Base-by-base conservation (phyloP, 2,888 invertebrate species). In the Noctuana brunneofusca region DNA sequence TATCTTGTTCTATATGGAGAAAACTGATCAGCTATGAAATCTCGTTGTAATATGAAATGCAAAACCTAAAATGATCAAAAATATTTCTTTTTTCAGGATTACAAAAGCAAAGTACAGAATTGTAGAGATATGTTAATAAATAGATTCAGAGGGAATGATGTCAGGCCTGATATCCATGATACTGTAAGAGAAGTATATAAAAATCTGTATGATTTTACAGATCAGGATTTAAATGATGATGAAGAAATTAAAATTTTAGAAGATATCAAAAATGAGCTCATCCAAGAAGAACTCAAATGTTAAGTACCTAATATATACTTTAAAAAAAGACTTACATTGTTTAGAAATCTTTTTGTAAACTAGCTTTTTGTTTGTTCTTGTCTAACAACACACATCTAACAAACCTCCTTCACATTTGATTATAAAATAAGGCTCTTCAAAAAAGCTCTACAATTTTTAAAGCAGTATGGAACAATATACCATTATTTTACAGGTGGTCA, bases 241-340 rank as follows among this genome's bases (percentile, higher is more conserved):
- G 85, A 90, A 70, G 90, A 90, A 75, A 68, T 73, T 62, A 73
- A 83, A 64, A 62, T 86, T 4, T 68, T 88, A 43, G 81, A 86
- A 65, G 84, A 85, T 72, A 76, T 91, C 49, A 83, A 82, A 75
- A 78, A 79, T 68, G 89, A 91, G 70, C 76, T 91, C 54, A 78
- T 91, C 14, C 84, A 87, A 66, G 89, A 89, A 71, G 90, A 91
- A 75, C 68, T 88, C 27, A 75, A 88, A 68, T 89, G 91, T 89
- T 90, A 75, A 64, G 66, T 69, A 56, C 35, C 18, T 46, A 5
- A 3, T 43, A 12, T 30, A 11, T 9, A 14, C 1, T 24, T 24
- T 24, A 24, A 24, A 24, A 24, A 4, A 1, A 5, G 24, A 24
- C 24, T 24, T 24, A 4, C 3, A 0, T 1, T 24, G 24, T 24